Base-by-base conservation (phyloP, 2,888 invertebrate genomes). In the Lithophane socia region DNA sequence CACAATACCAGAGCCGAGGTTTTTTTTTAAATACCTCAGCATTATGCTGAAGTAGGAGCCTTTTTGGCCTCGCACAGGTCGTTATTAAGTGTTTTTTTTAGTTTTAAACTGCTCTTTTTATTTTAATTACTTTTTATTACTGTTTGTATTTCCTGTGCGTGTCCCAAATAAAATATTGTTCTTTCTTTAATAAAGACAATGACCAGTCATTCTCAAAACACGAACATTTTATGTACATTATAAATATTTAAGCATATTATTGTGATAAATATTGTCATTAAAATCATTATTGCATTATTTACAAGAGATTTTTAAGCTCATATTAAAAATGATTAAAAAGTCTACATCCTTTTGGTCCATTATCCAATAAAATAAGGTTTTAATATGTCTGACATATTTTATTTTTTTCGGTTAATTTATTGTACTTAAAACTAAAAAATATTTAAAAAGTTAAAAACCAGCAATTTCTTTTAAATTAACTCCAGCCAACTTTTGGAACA, bases 271-370 rank as follows among this genome's bases (percentile, higher is more conserved):
- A 87, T 87, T 88, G 86, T 88, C 87, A 74, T 85, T 75, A 69
- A 79, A 87, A 75, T 73, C 37, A 82, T 79, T 54, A 85, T 82
- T 77, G 82, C 80, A 54, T 72, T 80, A 88, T 84, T 79, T 82
- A 80, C 79, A 80, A 77, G 58, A 76, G 3, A 58, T 82, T 75
- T 68, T 68, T 89, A 92, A 91, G 92, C 92, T 91, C 91, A 80
- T 85, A 75, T 75, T 54, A 86, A 67, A 83, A 83, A 69, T 84
- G 68, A 80, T 29, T 9, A 77, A 76, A 87, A 87, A 73, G 74
- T 74, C 88, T 90, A 89, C 87, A 70, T 71, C 65, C 37, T n/a
- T 83, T 93, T 93, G 93, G 93, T 93, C 92, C 93, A 83, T 88
- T 61, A 82, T 77, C 79, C 82, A 88, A 89, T 65, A 67, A 82